Evolutionary conservation across 30 jellyfish, hydroid and myxozoan genomes (phyloP), one percentile per base, ranked within the genome.

Genomic region (Turritopsis dohrnii): DNA sequence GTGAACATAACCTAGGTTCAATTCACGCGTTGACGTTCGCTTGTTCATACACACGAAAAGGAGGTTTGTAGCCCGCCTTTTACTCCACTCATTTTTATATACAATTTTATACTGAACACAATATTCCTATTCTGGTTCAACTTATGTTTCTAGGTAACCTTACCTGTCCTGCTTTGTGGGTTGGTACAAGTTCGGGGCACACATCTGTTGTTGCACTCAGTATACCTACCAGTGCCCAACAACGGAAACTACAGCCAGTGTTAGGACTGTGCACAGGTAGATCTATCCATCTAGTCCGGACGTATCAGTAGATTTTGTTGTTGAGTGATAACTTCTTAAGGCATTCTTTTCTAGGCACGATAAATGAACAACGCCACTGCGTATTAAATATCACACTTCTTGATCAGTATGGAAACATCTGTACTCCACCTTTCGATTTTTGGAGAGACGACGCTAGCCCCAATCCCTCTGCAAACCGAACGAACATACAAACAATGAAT

Each of bases 111-210:
- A 9, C n/a, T n/a, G n/a, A n/a, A n/a, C n/a, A n/a, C n/a, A n/a
- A n/a, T n/a, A n/a, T n/a, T n/a, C n/a, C n/a, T n/a, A n/a, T n/a
- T n/a, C n/a, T n/a, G n/a, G n/a, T n/a, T 75, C 21, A n/a, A 22
- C n/a, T 1, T 0, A 0, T 18, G 1, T 19, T 85, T 77, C 25
- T 79, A 93, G 98, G 96, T 8, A 88, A 81, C 53, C 88, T 84
- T 16, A 74, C 85, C 41, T 90, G 95, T 54, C 99, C 99, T 24
- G 87, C 96, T 28, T 66, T 94, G 53, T 94, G 97, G 97, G 87
- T 89, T 83, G 99, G 99, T 75, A 89, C 99, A 29, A 89, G 99
- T 71, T 71, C 90, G 25, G 99, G 99, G 1, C 60, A 87, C 25
- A 86, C 86, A 52, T 54, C 96, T 66, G 96, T 83, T 21, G 81